Evolutionary conservation across 2,113 vertebrate genomes (phyloP), one percentile per base, ranked within the genome.

Genomic region (Cygnus buccinator): DNA sequence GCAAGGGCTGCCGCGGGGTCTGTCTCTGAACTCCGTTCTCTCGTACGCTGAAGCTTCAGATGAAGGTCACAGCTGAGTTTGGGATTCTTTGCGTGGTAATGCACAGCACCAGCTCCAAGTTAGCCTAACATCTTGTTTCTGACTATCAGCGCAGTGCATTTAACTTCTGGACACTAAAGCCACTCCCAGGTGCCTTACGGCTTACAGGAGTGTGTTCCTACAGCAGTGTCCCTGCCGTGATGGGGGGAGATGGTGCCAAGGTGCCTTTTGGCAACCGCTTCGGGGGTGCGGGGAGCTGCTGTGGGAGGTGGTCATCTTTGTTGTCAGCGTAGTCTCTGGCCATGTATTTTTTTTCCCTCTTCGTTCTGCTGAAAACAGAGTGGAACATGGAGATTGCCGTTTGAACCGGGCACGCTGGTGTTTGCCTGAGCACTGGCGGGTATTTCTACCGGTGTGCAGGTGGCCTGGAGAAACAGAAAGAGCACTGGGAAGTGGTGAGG

Each of bases 11-110:
- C 46, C 73, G 16, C 23, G 41, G 6, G 10, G 22, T 79, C 71
- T 29, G 65, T 39, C 23, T 75, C 48, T 63, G 44, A 76, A 70
- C 14, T 89, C 43, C 2, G 1, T 70, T 84, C 91, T 89, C 54
- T 77, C 17, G 54, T 54, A 17, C 0, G 0, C 31, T 54, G 52
- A 68, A 79, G n/a, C 46, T 82, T 87, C 81, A 76, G 44, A 37
- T 50, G 41, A 66, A 54, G 31, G 35, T 85, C 19, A 11, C 7
- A 16, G 50, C 55, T 43, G 39, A 84, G 58, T 86, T 90, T 75
- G n/a, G 10, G 33, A 37, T 84, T 81, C 33, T 28, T 75, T 81
- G 9, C 0, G 0, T 3, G 10, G 46, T 10, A 6, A 9, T 31
- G 11, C 19, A 28, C 66, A 44, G 59, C 15, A 62, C 6, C 57